These are phyloP conservation scores for Acrocyrtus sp. DNA, from an alignment of 2,888 invertebrate genomes.

Conservation along the genomic window DNA sequence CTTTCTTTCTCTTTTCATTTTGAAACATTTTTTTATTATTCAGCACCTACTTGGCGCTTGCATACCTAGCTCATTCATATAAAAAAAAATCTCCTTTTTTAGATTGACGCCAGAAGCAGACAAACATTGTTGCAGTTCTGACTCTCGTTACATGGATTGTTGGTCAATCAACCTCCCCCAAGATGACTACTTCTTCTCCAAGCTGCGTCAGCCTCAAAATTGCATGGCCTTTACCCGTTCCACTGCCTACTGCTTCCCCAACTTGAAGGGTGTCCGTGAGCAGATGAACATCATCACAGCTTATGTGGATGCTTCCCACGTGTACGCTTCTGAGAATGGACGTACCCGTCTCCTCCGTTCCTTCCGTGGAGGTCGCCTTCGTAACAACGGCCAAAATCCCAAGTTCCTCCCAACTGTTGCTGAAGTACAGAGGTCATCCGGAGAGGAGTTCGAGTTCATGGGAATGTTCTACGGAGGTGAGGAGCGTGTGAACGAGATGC, in stretches of 20 bases:
- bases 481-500: conserved; percentile 62
- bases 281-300: conserved; percentile 61
- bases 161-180: conserved; percentile 51
- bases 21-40: too few species aligned
- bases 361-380: conserved; percentile 54
- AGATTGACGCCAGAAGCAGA: conserved; percentile 57
- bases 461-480: conserved; percentile 59
- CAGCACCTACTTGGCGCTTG: neutral
- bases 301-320: conserved; percentile 58
- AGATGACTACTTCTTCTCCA: conserved; percentile 58
- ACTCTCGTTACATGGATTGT: conserved; percentile 54
- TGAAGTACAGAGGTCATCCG: conserved; percentile 43
- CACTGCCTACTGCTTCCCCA: conserved; percentile 60
- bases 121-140: conserved; percentile 49
- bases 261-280: conserved; percentile 54
- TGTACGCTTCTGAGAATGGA: conserved; percentile 56
- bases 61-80: neutral
- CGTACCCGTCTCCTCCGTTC: conserved; percentile 50
- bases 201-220: conserved; percentile 59
- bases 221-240: conserved; percentile 59
- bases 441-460: conserved; percentile 57
- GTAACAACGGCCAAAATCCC: conserved; percentile 43
- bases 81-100: conserved; percentile 5
- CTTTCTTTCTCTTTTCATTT: too few species aligned
- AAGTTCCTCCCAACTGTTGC: conserved; percentile 59